These are phyloP conservation scores for Epinephelus fuscoguttatus DNA, from an alignment of 2,113 vertebrate species.

Conservation along the genomic window DNA sequence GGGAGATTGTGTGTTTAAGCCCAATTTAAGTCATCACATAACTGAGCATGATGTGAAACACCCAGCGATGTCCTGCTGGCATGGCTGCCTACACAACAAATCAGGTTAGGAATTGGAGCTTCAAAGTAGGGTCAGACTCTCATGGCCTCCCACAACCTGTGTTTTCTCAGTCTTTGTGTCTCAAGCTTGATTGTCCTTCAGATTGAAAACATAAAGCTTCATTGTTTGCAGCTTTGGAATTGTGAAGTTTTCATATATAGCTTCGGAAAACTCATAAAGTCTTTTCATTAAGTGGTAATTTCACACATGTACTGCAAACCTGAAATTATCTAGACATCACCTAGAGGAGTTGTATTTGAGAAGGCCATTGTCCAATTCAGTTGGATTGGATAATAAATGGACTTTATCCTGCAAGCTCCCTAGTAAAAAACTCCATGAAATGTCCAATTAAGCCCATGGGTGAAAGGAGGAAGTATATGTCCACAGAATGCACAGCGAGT, in stretches of 20 bases:
- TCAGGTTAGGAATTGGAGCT: constrained; percentile 3
- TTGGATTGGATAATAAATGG: too few relatives aligned
- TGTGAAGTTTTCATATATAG: not conserved
- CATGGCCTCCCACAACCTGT: not conserved
- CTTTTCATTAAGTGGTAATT: too few relatives aligned
- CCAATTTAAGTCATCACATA: constrained; percentile 31
- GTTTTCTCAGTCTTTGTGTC: not conserved
- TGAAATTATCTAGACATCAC: too few relatives aligned
- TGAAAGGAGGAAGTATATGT: too few relatives aligned
- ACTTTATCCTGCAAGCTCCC: too few relatives aligned
- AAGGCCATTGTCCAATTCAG: too few relatives aligned
- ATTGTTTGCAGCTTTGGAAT: not conserved
- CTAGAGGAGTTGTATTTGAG: too few relatives aligned
- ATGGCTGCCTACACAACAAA: constrained; percentile 3
- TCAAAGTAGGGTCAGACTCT: not conserved
- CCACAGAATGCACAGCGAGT: too few relatives aligned
- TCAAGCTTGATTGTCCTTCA: not conserved
- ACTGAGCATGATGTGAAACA: constrained; percentile 18
- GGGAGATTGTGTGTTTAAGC: not conserved
- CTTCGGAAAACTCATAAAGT: too few relatives aligned
- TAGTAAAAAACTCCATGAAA: too few relatives aligned
- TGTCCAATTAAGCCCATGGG: too few relatives aligned
- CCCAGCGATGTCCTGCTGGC: not conserved
- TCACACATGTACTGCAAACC: too few relatives aligned
- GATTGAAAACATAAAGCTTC: not conserved